A percentile compares a stretch with the other conserved stretches of the same genome.
Conservation (phyloP, 2,113 vertebrate species). For the Lipotes vexillifer region DNA sequence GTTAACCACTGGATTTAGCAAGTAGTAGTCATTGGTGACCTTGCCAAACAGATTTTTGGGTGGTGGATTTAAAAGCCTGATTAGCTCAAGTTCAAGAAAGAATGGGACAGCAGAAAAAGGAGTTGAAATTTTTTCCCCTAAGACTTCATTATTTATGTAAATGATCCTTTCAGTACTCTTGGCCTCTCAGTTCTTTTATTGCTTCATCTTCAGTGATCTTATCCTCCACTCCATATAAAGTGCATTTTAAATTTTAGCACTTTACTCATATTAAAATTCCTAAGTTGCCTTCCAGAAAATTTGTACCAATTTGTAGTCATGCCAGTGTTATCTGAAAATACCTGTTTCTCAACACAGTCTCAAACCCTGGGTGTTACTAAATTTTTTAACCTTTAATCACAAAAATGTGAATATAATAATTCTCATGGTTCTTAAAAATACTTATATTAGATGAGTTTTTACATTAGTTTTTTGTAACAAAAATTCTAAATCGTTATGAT, state of each 20-base stretch:
- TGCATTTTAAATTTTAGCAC: neutral
- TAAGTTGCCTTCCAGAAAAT: neutral
- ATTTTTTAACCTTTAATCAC: neutral
- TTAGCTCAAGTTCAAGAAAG: neutral
- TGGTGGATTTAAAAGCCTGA: neutral
- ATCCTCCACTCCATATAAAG: neutral
- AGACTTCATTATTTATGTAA: neutral
- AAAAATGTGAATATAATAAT: neutral
- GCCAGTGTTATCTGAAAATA: neutral
- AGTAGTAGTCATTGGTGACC: neutral
- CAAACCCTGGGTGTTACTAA: neutral
- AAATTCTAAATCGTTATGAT: neutral
- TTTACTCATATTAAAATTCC: neutral
- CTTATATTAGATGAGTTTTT: neutral
- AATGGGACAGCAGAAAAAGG: neutral
- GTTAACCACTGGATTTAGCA: neutral
- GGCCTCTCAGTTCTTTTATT: neutral
- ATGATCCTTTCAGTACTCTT: neutral
- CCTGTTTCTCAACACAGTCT: neutral
- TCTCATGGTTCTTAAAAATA: neutral
- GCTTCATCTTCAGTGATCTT: neutral
- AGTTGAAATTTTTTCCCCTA: neutral
- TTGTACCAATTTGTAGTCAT: neutral
- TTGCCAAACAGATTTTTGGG: neutral
- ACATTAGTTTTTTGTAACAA: neutral